phyloP scores from a whole-genome alignment of 2,888 invertebrate species.

The Ophonus ardosiacus region DNA sequence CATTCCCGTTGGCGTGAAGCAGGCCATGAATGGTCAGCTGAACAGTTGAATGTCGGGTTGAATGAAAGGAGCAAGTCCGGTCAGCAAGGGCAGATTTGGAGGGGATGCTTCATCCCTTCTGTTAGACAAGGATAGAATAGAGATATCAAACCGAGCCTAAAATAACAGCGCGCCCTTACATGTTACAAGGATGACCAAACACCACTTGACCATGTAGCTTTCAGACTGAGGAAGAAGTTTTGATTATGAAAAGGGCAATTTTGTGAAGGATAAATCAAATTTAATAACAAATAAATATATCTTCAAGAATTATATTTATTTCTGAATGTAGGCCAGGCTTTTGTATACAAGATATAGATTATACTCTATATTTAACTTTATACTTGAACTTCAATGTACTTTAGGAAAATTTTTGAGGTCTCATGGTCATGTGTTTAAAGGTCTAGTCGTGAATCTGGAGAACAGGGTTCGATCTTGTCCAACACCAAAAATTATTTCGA shows the following conservation, averaged over 20 bases:
- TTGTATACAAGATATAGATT: too few species aligned
- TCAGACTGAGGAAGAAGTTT: neutral
- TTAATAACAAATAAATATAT: too few species aligned
- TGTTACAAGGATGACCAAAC: constrained; percentile 33
- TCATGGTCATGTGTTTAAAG: too few species aligned
- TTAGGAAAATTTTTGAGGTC: too few species aligned
- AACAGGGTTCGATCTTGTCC: too few species aligned
- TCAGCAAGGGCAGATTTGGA: constrained; percentile 37
- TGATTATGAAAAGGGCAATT: neutral
- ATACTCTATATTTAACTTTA: too few species aligned
- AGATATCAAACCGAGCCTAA: constrained; percentile 43
- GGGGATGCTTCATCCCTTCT: constrained; percentile 31
- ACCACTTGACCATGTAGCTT: constrained; percentile 23
- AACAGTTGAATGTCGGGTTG: constrained; percentile 50
- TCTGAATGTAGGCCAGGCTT: too few species aligned
- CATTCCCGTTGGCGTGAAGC: constrained; percentile 3
- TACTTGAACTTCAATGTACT: too few species aligned
- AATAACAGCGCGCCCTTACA: constrained; percentile 37
- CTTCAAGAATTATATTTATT: too few species aligned
- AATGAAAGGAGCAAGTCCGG: constrained; percentile 42
- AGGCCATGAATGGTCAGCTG: constrained; percentile 41
- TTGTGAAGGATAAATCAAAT: neutral
- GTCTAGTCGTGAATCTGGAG: too few species aligned
- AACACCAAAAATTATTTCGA: too few species aligned
- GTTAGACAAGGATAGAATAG: neutral